Percentiles rank a stretch among this genome's conserved stretches.
phyloP scores from a whole-genome alignment of 2,113 vertebrate species.

The Tetrax tetrax region DNA sequence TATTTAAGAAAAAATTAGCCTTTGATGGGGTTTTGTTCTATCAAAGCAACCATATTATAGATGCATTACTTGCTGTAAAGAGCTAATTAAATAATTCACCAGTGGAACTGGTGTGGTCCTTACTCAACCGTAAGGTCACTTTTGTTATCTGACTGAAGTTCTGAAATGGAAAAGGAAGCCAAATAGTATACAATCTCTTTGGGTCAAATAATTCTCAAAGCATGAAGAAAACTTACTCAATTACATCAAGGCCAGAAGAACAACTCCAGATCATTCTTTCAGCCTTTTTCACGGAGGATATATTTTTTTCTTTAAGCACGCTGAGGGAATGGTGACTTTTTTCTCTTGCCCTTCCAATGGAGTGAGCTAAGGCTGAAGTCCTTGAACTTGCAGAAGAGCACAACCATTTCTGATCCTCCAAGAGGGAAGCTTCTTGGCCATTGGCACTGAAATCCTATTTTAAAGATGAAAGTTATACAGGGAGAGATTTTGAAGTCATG shows the following conservation, averaged over 20 bases:
- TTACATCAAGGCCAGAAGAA: not conserved
- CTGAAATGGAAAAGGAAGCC: not conserved
- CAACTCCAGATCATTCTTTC: not conserved
- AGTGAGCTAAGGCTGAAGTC: not conserved
- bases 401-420: not conserved
- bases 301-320: not conserved
- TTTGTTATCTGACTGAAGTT: not conserved
- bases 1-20: not conserved
- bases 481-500: not conserved
- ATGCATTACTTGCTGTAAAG: not conserved
- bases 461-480: not conserved
- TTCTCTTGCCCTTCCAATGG: not conserved
- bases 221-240: not conserved
- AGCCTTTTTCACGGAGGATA: not conserved
- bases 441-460: not conserved
- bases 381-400: not conserved
- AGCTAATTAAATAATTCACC: not conserved
- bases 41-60: not conserved
- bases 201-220: not conserved
- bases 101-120: not conserved
- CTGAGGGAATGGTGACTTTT: not conserved
- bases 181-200: not conserved
- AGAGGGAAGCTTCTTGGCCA: not conserved
- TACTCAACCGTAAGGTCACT: not conserved
- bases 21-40: not conserved